Conservation (phyloP, 64 coral and sea anemone species). For the Orbicella faveolata region DNA sequence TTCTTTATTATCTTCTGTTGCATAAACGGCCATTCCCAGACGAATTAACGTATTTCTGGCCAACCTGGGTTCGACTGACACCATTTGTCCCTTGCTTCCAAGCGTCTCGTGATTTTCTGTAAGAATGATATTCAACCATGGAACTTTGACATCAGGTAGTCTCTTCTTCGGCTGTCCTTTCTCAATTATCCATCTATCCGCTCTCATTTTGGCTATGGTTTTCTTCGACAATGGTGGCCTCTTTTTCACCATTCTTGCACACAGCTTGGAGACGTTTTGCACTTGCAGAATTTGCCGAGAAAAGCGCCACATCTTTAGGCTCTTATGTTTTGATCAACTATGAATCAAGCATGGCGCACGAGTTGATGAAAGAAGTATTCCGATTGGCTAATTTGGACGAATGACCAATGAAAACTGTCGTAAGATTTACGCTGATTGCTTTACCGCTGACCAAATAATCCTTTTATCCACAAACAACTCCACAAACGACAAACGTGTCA, state of each 20-base stretch:
- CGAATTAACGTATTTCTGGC: constrained; percentile 81
- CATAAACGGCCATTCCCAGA: constrained; percentile 76
- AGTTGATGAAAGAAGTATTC: constrained; percentile 1
- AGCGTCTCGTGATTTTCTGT: constrained; percentile 66
- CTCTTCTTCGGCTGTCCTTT: constrained; percentile 52
- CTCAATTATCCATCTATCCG: neutral
- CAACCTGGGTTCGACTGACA: constrained; percentile 73
- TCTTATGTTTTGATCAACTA: neutral
- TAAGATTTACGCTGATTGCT: constrained; percentile 2
- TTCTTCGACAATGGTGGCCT: neutral
- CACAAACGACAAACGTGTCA: no score
- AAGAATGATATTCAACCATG: constrained; percentile 63
- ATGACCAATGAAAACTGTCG: constrained; percentile 27
- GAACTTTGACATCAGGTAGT: constrained; percentile 64
- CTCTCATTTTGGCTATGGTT: neutral
- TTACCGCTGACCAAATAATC: neutral
- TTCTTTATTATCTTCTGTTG: constrained; percentile 82
- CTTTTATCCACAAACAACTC: no score
- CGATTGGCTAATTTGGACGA: constrained; percentile 29
- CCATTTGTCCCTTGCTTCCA: constrained; percentile 68
- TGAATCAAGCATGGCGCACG: neutral
- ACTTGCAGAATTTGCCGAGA: constrained; percentile 50
- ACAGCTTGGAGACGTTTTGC: constrained; percentile 36
- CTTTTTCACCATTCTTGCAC: constrained; percentile 83
- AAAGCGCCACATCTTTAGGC: constrained; percentile 53